Evolutionary conservation across 2,888 invertebrate species (phyloP).

Genomic region (Troides aeacus): DNA sequence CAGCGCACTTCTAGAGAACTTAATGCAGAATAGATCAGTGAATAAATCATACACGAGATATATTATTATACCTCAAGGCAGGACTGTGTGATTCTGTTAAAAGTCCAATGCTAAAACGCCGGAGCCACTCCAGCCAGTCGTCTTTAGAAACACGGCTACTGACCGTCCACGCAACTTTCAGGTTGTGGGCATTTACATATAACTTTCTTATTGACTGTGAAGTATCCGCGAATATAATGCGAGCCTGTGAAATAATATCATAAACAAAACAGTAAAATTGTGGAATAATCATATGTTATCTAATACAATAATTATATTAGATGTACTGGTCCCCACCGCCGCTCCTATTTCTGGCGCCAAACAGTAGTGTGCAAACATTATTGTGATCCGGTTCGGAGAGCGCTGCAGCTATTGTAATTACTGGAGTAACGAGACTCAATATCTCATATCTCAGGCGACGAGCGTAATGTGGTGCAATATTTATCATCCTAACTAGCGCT

Average conservation of each 20-base stretch:
- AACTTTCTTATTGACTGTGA: constrained; percentile 88
- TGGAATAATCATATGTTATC: background rate
- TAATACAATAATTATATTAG: too few relatives aligned
- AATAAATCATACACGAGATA: background rate
- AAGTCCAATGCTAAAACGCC: constrained; percentile 94
- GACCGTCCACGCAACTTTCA: constrained; percentile 95
- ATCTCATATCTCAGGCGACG: too few relatives aligned
- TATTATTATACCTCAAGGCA: constrained; percentile 83
- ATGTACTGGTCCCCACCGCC: too few relatives aligned
- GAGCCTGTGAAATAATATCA: constrained; percentile 47
- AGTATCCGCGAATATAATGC: constrained; percentile 77
- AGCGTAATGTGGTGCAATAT: too few relatives aligned
- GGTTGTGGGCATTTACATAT: constrained; percentile 89
- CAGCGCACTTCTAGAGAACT: background rate
- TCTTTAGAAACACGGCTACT: constrained; percentile 96
- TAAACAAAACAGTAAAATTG: background rate
- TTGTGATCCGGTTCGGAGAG: too few relatives aligned
- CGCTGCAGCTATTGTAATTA: too few relatives aligned
- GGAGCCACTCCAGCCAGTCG: constrained; percentile 99
- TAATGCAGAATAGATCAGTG: background rate
- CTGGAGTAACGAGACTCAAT: too few relatives aligned
- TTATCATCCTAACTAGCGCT: too few relatives aligned
- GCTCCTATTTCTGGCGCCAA: too few relatives aligned
- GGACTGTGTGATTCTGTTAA: constrained; percentile 97
- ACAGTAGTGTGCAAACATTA: too few relatives aligned